phyloP scores from a whole-genome alignment of 2,797 vertebrate genomes.

The Cheirogaleus major region DNA sequence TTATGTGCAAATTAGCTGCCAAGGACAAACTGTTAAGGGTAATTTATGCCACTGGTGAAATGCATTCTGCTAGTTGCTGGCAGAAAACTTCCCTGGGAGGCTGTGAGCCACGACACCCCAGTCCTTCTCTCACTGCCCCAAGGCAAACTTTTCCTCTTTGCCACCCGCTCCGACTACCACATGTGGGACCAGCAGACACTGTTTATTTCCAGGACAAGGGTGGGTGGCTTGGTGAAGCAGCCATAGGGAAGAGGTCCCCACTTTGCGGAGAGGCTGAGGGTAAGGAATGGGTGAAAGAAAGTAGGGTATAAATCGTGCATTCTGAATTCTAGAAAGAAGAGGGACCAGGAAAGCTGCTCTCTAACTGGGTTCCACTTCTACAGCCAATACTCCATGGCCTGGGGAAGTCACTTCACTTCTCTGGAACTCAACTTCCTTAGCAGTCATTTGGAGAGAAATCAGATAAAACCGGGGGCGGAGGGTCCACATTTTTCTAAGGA shows the following conservation, averaged over 20 bases:
- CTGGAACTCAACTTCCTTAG: background rate
- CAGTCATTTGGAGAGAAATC: background rate
- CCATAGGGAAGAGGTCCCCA: background rate
- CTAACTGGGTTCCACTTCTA: background rate
- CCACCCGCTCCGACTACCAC: rapidly evolving
- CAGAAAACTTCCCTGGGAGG: background rate
- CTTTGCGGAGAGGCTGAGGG: background rate
- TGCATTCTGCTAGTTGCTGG: background rate
- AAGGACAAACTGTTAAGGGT: background rate
- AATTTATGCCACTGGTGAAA: background rate
- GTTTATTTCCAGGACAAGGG: background rate
- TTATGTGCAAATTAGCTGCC: background rate
- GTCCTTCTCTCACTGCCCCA: background rate
- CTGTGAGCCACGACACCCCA: background rate
- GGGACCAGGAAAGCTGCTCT: background rate
- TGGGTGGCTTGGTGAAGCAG: background rate
- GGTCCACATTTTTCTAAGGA: background rate
- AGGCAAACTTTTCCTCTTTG: background rate
- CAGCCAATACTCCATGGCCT: background rate
- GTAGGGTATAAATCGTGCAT: background rate
- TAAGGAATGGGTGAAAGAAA: background rate
- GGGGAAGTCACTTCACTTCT: background rate
- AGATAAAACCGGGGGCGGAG: background rate
- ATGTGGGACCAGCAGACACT: background rate
- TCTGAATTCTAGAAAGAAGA: background rate